phyloP scores from a whole-genome alignment of 2,888 invertebrate genomes.

The Celastrina argiolus region DNA sequence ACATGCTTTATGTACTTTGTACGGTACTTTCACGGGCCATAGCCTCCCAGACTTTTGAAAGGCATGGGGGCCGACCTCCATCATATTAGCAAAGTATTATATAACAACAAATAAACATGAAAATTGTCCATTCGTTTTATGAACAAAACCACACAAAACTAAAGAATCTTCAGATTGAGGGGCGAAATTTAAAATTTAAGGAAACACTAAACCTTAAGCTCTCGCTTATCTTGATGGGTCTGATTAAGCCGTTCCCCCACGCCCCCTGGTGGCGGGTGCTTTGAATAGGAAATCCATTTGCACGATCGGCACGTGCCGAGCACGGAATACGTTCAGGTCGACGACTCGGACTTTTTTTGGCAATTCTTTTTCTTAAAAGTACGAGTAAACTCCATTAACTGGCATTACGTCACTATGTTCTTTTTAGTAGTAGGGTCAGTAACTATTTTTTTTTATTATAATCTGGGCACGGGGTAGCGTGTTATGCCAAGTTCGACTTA shows the following conservation, averaged over 20 bases:
- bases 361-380: neutral
- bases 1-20: too few relatives aligned
- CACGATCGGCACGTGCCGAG: constrained; percentile 18
- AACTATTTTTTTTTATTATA: too few relatives aligned
- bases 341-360: neutral
- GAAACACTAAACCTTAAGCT: neutral
- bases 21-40: too few relatives aligned
- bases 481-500: too few relatives aligned
- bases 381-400: neutral
- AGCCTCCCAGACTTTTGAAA: too few relatives aligned
- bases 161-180: neutral
- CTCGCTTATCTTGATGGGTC: neutral
- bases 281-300: constrained; percentile 41
- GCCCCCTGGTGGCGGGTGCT: constrained; percentile 30
- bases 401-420: neutral
- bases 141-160: neutral
- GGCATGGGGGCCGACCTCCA: too few relatives aligned
- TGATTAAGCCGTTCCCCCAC: constrained; percentile 15
- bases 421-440: too few relatives aligned
- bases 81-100: too few relatives aligned
- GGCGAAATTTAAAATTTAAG: neutral
- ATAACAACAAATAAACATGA: neutral
- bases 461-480: too few relatives aligned
- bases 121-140: neutral
- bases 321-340: constrained; percentile 5